Percentiles rank a stretch among this genome's conserved stretches.
Evolutionary conservation across 2,888 invertebrate genomes (phyloP).

Genomic region (Chironomus tentans): DNA sequence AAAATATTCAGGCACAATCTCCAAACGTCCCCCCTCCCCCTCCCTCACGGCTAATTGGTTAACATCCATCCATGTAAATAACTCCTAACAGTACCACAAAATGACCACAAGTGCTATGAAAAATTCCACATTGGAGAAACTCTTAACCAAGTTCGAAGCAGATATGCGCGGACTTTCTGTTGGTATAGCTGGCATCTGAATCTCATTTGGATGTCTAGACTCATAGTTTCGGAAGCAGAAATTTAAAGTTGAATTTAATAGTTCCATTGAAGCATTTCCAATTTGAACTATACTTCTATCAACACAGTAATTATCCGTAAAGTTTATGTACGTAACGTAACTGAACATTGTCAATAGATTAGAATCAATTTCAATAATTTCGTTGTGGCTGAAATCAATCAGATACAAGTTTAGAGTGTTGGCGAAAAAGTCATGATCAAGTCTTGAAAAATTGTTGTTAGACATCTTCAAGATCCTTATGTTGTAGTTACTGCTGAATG

Average conservation of each 20-base stretch:
- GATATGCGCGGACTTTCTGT: background rate
- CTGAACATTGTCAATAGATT: background rate
- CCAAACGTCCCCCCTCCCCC: too few relatives aligned
- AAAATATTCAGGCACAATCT: too few relatives aligned
- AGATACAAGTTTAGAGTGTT: background rate
- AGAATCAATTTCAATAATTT: background rate
- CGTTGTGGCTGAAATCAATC: background rate
- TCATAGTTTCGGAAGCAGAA: background rate
- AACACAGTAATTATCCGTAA: background rate
- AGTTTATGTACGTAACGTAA: background rate
- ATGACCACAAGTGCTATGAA: background rate
- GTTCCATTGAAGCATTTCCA: background rate
- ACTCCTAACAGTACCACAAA: background rate
- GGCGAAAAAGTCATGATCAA: background rate
- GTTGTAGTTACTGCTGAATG: background rate
- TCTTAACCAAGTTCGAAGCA: background rate
- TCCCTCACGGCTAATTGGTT: too few relatives aligned
- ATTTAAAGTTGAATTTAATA: background rate
- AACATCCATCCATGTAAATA: too few relatives aligned
- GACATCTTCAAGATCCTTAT: background rate
- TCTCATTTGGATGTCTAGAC: background rate
- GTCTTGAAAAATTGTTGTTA: background rate
- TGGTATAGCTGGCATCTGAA: background rate
- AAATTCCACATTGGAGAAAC: background rate
- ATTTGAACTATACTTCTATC: background rate